phyloP scores from a whole-genome alignment of 1,140 invertebrate species.

The Dryas iulia region DNA sequence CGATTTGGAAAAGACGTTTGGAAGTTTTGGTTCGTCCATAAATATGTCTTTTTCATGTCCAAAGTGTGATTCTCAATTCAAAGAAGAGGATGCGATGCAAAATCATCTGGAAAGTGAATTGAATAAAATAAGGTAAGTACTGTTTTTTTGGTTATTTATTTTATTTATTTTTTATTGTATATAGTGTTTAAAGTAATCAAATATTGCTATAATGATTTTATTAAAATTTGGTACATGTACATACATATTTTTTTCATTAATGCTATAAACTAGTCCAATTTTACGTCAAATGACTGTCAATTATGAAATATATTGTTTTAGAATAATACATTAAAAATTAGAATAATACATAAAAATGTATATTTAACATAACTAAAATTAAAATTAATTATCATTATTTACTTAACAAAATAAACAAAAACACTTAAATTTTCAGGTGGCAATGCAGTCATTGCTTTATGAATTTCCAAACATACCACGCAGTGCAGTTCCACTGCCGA shows the following conservation, averaged over 20 bases:
- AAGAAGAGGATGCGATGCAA: constrained; percentile 48
- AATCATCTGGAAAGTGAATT: constrained; percentile 64
- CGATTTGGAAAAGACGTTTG: constrained; percentile 54
- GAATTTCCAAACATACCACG: constrained; percentile 60
- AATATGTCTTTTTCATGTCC: constrained; percentile 51
- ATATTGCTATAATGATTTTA: too few species aligned
- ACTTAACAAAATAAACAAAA: not conserved
- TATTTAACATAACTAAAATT: too few species aligned
- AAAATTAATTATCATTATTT: too few species aligned
- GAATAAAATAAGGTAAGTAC: constrained; percentile 60
- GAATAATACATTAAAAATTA: too few species aligned
- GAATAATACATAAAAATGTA: too few species aligned
- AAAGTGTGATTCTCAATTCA: constrained; percentile 45
- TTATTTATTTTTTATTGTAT: not conserved
- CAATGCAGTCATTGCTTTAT: constrained; percentile 51
- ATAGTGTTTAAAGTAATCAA: not conserved
- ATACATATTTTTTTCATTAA: too few species aligned
- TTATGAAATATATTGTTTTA: too few species aligned
- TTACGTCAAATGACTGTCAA: too few species aligned
- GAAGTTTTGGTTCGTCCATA: constrained; percentile 43
- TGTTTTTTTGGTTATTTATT: not conserved
- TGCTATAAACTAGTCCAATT: too few species aligned
- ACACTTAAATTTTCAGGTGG: constrained; percentile 44
- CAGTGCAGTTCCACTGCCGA: constrained; percentile 64
- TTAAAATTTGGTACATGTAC: too few species aligned